These are phyloP conservation scores for Herpetotheres cachinnans DNA, from an alignment of 2,113 vertebrate species.

Conservation along the genomic window DNA sequence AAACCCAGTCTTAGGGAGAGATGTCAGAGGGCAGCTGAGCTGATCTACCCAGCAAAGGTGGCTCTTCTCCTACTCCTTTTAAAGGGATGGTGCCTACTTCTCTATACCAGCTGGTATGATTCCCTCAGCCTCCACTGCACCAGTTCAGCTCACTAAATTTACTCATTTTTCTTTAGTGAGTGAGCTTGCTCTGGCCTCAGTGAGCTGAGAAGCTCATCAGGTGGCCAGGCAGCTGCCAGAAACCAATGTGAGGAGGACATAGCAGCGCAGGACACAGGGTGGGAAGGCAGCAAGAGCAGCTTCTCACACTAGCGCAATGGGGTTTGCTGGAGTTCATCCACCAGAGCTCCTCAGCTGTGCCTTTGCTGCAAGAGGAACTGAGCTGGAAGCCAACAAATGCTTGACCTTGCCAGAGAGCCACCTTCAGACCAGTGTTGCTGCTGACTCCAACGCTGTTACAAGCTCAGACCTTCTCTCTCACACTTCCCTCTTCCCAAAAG, in stretches of 20 bases:
- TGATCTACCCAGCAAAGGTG: background rate
- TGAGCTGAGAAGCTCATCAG: background rate
- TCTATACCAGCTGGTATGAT: background rate
- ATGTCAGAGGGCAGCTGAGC: background rate
- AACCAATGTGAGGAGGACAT: fast-evolving
- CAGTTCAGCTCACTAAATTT: background rate
- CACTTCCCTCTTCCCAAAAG: background rate
- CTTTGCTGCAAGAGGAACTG: background rate
- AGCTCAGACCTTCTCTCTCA: background rate
- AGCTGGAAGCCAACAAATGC: background rate
- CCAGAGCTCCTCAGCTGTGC: background rate
- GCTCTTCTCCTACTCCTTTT: background rate
- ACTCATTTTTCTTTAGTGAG: background rate
- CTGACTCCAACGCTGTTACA: fast-evolving
- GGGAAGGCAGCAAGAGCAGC: background rate
- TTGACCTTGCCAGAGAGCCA: background rate
- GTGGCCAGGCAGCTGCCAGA: background rate
- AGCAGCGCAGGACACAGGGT: background rate
- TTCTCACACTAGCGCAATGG: background rate
- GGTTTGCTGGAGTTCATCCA: background rate
- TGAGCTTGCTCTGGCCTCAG: background rate
- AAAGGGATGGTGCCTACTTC: background rate
- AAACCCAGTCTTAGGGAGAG: background rate
- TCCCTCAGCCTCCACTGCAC: background rate
- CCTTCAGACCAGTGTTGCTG: background rate